Conservation (phyloP, 1,140 invertebrate species). For the Idris sp. region DNA sequence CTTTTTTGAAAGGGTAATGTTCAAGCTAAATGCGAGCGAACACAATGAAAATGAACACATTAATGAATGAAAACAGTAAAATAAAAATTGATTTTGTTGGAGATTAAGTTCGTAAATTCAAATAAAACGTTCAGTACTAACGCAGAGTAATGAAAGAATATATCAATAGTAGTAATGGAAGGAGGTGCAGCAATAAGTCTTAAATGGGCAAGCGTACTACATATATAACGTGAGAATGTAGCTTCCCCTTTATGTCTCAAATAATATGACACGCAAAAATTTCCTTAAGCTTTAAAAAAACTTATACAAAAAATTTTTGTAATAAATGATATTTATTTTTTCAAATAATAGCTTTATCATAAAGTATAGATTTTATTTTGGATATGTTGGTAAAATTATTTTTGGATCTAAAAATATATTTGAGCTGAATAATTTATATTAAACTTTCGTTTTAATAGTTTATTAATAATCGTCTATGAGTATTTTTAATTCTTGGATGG, state of each 20-base stretch:
- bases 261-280: constrained; percentile 50
- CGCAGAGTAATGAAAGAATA: constrained; percentile 29
- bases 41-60: constrained; percentile 5
- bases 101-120: constrained; percentile 12
- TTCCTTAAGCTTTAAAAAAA: constrained; percentile 24
- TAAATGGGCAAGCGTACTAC: constrained; percentile 41
- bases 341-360: too few species aligned
- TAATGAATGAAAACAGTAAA: constrained; percentile 11
- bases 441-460: too few species aligned
- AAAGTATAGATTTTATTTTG: too few species aligned
- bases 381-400: too few species aligned
- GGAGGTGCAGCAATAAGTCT: constrained; percentile 17
- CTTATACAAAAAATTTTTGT: constrained; percentile 10
- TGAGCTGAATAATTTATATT: too few species aligned
- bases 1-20: too few species aligned
- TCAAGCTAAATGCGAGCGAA: too few species aligned
- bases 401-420: too few species aligned
- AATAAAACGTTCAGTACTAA: constrained; percentile 16
- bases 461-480: too few species aligned
- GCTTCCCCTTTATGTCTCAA: constrained; percentile 13
- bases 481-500: too few species aligned
- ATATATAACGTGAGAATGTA: constrained; percentile 14
- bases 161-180: constrained; percentile 22
- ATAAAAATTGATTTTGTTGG: constrained; percentile 9
- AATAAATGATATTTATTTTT: constrained; percentile 2